Conservation (phyloP, 2,113 vertebrate species). For the Narcine bancroftii region DNA sequence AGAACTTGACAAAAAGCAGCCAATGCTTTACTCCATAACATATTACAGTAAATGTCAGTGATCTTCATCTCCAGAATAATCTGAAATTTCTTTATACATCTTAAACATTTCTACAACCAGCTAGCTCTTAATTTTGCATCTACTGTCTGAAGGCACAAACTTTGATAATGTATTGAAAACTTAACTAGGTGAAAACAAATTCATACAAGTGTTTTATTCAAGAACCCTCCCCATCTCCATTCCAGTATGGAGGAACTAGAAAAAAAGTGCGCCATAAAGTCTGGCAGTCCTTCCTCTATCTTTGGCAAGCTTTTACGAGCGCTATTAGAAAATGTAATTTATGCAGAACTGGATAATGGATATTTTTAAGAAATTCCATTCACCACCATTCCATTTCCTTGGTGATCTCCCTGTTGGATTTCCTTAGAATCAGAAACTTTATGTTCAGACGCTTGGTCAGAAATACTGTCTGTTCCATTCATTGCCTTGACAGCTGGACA, state of each 20-base stretch:
- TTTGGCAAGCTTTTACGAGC: slow-evolving; percentile 99
- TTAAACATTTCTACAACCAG: slow-evolving; percentile 78
- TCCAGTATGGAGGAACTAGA: slow-evolving; percentile 74
- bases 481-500: slow-evolving; percentile 64
- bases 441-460: slow-evolving; percentile 62
- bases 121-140: slow-evolving; percentile 86
- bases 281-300: slow-evolving; percentile 90
- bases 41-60: slow-evolving; percentile 65
- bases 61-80: slow-evolving; percentile 68
- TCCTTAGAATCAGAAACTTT: slow-evolving; percentile 58
- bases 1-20: slow-evolving; percentile 95
- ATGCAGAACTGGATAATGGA: slow-evolving; percentile 72
- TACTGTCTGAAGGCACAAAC: slow-evolving; percentile 98
- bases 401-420: slow-evolving; percentile 55
- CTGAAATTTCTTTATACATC: slow-evolving; percentile 60
- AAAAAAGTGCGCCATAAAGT: slow-evolving; percentile 76
- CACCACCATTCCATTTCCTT: slow-evolving; percentile 68
- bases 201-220: slow-evolving; percentile 60
- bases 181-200: slow-evolving; percentile 76
- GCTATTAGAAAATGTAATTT: slow-evolving; percentile 86
- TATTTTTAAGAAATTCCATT: slow-evolving; percentile 90
- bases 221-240: slow-evolving; percentile 70
- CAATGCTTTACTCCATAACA: slow-evolving; percentile 80
- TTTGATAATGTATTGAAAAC: slow-evolving; percentile 91
- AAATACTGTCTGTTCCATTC: slow-evolving; percentile 68